These are phyloP conservation scores for Acarapis woodi DNA, from an alignment of 1,140 invertebrate genomes.

Conservation along the genomic window DNA sequence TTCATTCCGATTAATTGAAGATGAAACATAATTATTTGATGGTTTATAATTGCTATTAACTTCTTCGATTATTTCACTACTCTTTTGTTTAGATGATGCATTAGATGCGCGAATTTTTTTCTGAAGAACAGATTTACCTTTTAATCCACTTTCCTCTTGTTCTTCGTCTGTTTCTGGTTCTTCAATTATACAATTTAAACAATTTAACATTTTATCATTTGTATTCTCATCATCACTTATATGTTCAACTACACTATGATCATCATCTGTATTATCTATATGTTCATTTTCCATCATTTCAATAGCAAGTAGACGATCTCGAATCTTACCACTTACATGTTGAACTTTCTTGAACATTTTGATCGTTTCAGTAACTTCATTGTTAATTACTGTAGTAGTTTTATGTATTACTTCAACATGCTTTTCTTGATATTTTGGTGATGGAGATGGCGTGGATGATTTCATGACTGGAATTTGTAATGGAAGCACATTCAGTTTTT, in stretches of 20 bases:
- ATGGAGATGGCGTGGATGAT: neutral
- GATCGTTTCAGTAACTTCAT: neutral
- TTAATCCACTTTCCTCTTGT: no score
- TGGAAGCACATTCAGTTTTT: slow-evolving; percentile 19
- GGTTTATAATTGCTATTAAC: no score
- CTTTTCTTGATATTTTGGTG: neutral
- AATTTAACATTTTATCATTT: neutral
- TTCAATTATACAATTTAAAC: neutral
- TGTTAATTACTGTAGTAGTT: neutral
- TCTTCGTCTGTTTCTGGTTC: neutral
- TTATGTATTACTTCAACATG: neutral
- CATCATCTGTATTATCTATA: neutral
- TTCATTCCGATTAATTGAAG: no score
- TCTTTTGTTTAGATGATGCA: no score
- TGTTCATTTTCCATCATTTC: slow-evolving; percentile 2
- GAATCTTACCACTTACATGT: slow-evolving; percentile 4
- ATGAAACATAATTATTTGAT: no score
- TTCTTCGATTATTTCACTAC: no score
- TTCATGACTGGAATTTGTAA: neutral
- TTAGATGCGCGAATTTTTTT: no score
- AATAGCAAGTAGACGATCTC: slow-evolving; percentile 3
- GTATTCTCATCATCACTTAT: neutral
- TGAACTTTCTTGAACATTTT: slow-evolving; percentile 2
- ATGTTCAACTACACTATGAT: neutral
- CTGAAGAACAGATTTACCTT: no score